phyloP scores from a whole-genome alignment of 1,140 invertebrate genomes.

The Plectrocnemia conspersa region DNA sequence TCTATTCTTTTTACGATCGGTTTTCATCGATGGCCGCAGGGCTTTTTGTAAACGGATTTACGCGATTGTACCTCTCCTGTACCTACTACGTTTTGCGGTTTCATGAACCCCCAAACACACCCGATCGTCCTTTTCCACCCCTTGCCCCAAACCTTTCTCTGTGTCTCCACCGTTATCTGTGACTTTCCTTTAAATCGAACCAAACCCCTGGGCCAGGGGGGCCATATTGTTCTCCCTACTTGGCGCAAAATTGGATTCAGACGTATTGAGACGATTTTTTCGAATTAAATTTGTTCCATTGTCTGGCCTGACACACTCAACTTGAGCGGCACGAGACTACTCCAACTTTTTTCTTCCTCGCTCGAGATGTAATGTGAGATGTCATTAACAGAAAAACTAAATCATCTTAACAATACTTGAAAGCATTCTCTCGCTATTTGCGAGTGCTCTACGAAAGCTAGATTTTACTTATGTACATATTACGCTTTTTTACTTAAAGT shows the following conservation, averaged over 20 bases:
- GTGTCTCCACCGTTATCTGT: constrained; percentile 18
- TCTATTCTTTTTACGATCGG: too few relatives aligned
- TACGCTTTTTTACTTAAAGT: too few relatives aligned
- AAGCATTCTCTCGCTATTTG: too few relatives aligned
- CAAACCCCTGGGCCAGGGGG: background rate
- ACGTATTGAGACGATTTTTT: constrained; percentile 35
- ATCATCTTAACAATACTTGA: constrained; percentile 10
- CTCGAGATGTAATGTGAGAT: background rate
- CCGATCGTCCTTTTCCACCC: too few relatives aligned
- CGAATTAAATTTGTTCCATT: constrained; percentile 35
- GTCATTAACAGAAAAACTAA: constrained; percentile 17
- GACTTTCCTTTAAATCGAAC: constrained; percentile 30
- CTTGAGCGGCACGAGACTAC: constrained; percentile 3
- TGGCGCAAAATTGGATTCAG: constrained; percentile 35
- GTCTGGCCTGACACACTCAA: constrained; percentile 29
- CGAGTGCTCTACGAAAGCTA: too few relatives aligned
- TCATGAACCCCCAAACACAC: background rate
- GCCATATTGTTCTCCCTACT: constrained; percentile 31
- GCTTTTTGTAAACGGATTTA: constrained; percentile 3
- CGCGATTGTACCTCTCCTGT: background rate
- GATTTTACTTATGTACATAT: too few relatives aligned
- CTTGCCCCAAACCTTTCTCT: too few relatives aligned
- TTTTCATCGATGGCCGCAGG: background rate
- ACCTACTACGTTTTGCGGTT: constrained; percentile 7
- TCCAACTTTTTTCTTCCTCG: background rate